Conservation (phyloP, 2,797 vertebrate species). For the Acanthornis magna region DNA sequence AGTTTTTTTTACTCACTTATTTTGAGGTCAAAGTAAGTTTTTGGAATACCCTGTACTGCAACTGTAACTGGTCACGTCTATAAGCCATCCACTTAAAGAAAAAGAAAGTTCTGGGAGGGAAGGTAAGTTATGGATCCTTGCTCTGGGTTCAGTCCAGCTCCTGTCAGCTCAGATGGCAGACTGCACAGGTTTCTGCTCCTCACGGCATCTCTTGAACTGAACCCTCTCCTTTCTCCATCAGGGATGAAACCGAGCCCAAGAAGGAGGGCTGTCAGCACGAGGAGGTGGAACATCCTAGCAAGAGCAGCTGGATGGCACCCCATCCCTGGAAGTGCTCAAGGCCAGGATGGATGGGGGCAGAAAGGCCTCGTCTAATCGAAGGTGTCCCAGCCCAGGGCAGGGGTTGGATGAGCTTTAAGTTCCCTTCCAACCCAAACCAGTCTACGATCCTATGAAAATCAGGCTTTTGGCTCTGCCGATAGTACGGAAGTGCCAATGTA, state of each 20-base stretch:
- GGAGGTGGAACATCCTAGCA: neutral
- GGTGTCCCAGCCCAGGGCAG: neutral
- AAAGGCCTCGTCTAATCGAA: neutral
- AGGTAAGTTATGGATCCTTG: neutral
- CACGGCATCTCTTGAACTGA: neutral
- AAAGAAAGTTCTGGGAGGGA: neutral
- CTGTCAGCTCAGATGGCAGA: neutral
- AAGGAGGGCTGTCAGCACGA: neutral
- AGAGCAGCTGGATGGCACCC: neutral
- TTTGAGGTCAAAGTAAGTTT: neutral
- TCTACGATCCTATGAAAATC: neutral
- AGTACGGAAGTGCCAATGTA: neutral
- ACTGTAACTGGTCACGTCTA: neutral
- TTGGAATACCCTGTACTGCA: neutral
- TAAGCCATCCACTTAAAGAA: neutral
- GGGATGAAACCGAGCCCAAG: neutral
- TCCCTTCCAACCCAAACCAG: neutral
- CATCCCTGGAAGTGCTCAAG: neutral
- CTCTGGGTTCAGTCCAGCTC: neutral
- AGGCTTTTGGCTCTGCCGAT: neutral
- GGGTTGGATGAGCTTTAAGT: neutral
- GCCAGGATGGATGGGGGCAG: neutral
- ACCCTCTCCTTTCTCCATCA: neutral
- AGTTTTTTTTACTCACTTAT: neutral
- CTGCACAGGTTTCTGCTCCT: neutral